A percentile compares a stretch with the other conserved stretches of the same genome.
phyloP scores from a whole-genome alignment of 2,888 invertebrate species.

The Microplitis deprimator region DNA sequence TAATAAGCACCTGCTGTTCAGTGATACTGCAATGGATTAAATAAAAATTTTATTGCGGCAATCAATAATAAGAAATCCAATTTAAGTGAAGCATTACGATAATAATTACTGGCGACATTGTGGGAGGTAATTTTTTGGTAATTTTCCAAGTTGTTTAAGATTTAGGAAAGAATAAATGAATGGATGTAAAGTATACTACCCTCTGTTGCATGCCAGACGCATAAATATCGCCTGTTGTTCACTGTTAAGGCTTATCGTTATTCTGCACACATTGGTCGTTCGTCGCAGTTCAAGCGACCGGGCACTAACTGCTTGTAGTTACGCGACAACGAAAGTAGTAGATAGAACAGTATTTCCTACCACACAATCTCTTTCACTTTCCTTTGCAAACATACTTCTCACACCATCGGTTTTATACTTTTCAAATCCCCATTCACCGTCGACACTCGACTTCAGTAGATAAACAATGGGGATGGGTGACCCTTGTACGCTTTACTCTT shows the following conservation, averaged over 20 bases:
- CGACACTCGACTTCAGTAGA: slow-evolving; percentile 50
- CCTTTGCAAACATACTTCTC: slow-evolving; percentile 10
- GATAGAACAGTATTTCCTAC: slow-evolving; percentile 43
- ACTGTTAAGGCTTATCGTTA: slow-evolving; percentile 67
- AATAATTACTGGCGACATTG: not conserved
- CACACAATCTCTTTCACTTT: slow-evolving; percentile 30
- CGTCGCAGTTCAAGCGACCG: slow-evolving; percentile 58
- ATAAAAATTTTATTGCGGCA: no score
- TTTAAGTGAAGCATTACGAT: not conserved
- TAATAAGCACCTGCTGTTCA: not conserved
- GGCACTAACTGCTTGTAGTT: slow-evolving; percentile 65
- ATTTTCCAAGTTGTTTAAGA: not conserved
- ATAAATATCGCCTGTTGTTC: slow-evolving; percentile 61
- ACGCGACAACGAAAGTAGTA: slow-evolving; percentile 59
- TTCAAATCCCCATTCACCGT: slow-evolving; percentile 3
- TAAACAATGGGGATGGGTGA: slow-evolving; percentile 60
- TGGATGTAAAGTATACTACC: slow-evolving; percentile 51
- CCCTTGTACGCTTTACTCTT: slow-evolving; percentile 37
- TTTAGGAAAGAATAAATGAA: slow-evolving; percentile 54
- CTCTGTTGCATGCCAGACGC: slow-evolving; percentile 58
- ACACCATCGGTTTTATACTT: slow-evolving; percentile 10
- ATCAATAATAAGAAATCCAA: not conserved
- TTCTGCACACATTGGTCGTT: slow-evolving; percentile 67
- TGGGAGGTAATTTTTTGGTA: not conserved
- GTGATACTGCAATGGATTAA: no score